A percentile compares a stretch with the other conserved stretches of the same genome.
Conservation (phyloP, 2,113 vertebrate species). For the Dipodomys ordii region DNA sequence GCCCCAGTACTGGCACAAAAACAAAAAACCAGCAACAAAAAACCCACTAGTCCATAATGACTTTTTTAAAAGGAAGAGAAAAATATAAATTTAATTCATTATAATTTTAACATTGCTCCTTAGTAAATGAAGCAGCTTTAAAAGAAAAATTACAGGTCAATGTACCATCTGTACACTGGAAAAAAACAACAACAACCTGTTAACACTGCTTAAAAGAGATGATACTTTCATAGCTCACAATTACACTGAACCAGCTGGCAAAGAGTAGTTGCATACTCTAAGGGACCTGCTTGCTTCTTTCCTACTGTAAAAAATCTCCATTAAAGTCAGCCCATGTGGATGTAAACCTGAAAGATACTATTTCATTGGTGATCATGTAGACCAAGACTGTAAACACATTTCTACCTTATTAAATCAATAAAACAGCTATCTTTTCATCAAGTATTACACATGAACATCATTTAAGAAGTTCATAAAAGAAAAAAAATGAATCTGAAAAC, state of each 20-base stretch:
- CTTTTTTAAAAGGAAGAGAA: conserved; percentile 64
- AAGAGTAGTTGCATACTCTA: conserved; percentile 6
- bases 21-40: neutral
- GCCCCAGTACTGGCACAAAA: neutral
- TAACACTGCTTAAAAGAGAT: conserved; percentile 66
- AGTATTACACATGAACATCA: conserved; percentile 68
- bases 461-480: conserved; percentile 68
- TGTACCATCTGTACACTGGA: conserved; percentile 34
- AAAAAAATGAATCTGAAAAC: conserved; percentile 69
- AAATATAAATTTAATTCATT: conserved; percentile 60
- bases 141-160: conserved; percentile 58
- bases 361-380: conserved; percentile 52
- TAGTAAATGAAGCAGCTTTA: conserved; percentile 66
- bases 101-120: conserved; percentile 68
- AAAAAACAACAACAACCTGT: neutral
- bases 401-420: conserved; percentile 68
- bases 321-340: conserved; percentile 63
- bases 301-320: conserved; percentile 70
- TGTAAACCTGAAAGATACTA: conserved; percentile 76
- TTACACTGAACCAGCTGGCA: conserved; percentile 36
- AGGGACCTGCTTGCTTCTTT: conserved; percentile 65
- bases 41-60: conserved; percentile 69
- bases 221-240: conserved; percentile 17
- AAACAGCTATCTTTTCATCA: conserved; percentile 60
- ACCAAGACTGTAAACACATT: conserved; percentile 81